Percentiles rank a stretch among this genome's conserved stretches.
Evolutionary conservation across 1,140 invertebrate genomes (phyloP).

Genomic region (Drosophila watanabei): DNA sequence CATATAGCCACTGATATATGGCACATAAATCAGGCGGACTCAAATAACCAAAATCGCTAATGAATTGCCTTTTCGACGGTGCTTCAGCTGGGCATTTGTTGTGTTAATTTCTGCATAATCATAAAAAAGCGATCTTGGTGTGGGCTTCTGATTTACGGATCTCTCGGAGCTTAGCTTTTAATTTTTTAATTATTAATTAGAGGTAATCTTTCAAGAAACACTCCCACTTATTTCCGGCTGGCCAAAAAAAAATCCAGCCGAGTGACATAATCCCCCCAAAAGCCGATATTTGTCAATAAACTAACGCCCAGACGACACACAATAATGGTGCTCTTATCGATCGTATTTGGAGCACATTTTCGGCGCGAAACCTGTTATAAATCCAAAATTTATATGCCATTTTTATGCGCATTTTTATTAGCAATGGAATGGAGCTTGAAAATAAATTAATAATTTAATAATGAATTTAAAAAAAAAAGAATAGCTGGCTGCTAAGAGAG

Average conservation of each 20-base stretch:
- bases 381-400: conserved; percentile 62
- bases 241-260: conserved; percentile 27
- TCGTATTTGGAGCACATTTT: conserved; percentile 54
- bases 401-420: conserved; percentile 77
- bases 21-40: conserved; percentile 67
- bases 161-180: not conserved
- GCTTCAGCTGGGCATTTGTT: conserved; percentile 39
- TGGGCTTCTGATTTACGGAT: conserved; percentile 44
- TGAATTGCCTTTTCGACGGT: conserved; percentile 67
- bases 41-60: conserved; percentile 57
- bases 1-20: conserved; percentile 54
- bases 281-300: conserved; percentile 21
- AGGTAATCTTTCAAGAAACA: conserved; percentile 36
- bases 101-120: conserved; percentile 64
- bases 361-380: conserved; percentile 57
- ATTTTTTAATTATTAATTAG: conserved; percentile 36
- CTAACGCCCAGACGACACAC: conserved; percentile 32
- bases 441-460: conserved; percentile 60
- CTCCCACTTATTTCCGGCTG: conserved; percentile 55
- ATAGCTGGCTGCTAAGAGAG: conserved; percentile 18
- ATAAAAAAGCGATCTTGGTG: conserved; percentile 16
- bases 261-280: conserved; percentile 30
- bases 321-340: conserved; percentile 36
- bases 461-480: conserved; percentile 32
- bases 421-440: conserved; percentile 34